These are phyloP conservation scores for Oreochromis tanganicae DNA, from an alignment of 2,113 vertebrate genomes.

Conservation along the genomic window DNA sequence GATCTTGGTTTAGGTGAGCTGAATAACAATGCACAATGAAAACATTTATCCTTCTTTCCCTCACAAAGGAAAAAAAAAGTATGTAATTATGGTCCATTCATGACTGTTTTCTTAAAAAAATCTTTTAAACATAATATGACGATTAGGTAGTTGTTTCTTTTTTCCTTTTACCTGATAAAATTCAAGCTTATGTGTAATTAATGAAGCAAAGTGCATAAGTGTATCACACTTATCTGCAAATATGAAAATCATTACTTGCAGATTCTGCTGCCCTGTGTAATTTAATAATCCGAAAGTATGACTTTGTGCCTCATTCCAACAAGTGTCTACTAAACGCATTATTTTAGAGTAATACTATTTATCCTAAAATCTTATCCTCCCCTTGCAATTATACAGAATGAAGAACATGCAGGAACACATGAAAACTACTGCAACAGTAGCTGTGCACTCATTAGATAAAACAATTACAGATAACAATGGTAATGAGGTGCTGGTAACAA, in stretches of 20 bases:
- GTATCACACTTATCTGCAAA: constrained; percentile 45
- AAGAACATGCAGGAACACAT: constrained; percentile 37
- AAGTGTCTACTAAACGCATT: constrained; percentile 35
- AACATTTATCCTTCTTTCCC: constrained; percentile 13
- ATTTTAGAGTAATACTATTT: constrained; percentile 29
- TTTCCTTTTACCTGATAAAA: background rate
- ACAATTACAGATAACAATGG: constrained; percentile 68
- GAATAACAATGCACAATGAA: constrained; percentile 36
- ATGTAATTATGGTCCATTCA: background rate
- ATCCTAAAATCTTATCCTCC: constrained; percentile 35
- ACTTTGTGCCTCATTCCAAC: constrained; percentile 21
- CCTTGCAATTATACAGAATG: constrained; percentile 15
- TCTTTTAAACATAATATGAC: background rate
- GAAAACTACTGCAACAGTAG: constrained; percentile 35
- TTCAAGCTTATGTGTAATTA: background rate
- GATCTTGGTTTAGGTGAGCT: constrained; percentile 14
- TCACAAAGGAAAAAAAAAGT: background rate
- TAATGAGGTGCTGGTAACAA: constrained; percentile 60
- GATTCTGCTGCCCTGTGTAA: constrained; percentile 3
- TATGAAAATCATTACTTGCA: constrained; percentile 8
- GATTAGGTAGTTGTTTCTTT: background rate
- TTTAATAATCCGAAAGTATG: constrained; percentile 7
- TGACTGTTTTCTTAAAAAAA: background rate
- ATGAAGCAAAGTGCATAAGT: constrained; percentile 5
- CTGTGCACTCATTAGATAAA: constrained; percentile 60